These are phyloP conservation scores for Polyodon spathula DNA, from an alignment of 2,113 vertebrate species.

Conservation along the genomic window DNA sequence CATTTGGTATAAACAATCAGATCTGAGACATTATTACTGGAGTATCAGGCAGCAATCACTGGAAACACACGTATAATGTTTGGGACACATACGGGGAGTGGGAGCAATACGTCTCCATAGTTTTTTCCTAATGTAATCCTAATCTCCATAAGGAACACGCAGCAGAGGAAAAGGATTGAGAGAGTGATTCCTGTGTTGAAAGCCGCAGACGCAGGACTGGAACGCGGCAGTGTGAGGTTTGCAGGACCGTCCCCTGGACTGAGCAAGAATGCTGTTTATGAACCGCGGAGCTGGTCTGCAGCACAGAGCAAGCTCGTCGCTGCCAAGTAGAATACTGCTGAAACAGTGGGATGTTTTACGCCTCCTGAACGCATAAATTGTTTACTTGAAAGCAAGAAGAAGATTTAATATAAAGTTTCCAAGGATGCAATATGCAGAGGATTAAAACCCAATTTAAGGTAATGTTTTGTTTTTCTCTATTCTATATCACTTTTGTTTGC, in stretches of 20 bases:
- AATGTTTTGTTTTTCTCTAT: not conserved
- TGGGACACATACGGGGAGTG: slow-evolving; percentile 3
- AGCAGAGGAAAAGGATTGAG: slow-evolving; percentile 12
- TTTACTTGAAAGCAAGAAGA: not conserved
- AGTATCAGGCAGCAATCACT: slow-evolving; percentile 29
- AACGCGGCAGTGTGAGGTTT: not conserved
- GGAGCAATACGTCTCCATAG: slow-evolving; percentile 9
- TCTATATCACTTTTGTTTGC: no score
- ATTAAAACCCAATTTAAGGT: slow-evolving; percentile 29
- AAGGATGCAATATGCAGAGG: slow-evolving; percentile 28
- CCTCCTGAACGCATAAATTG: not conserved
- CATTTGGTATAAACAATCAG: slow-evolving; percentile 48
- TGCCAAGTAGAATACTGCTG: slow-evolving; percentile 24
- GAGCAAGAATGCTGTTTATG: not conserved
- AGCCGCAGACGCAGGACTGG: not conserved
- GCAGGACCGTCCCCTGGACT: slow-evolving; percentile 3
- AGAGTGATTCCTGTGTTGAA: slow-evolving; percentile 1
- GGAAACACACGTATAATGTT: slow-evolving; percentile 27
- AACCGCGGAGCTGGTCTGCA: slow-evolving; percentile 15
- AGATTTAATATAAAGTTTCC: slow-evolving; percentile 33
- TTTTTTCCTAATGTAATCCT: slow-evolving; percentile 13
- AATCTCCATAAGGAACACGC: slow-evolving; percentile 7
- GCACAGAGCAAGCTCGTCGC: slow-evolving; percentile 27
- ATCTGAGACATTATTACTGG: slow-evolving; percentile 39
- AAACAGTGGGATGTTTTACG: not conserved